phyloP scores from a whole-genome alignment of 2,888 invertebrate species.

The Terebella lapidaria region DNA sequence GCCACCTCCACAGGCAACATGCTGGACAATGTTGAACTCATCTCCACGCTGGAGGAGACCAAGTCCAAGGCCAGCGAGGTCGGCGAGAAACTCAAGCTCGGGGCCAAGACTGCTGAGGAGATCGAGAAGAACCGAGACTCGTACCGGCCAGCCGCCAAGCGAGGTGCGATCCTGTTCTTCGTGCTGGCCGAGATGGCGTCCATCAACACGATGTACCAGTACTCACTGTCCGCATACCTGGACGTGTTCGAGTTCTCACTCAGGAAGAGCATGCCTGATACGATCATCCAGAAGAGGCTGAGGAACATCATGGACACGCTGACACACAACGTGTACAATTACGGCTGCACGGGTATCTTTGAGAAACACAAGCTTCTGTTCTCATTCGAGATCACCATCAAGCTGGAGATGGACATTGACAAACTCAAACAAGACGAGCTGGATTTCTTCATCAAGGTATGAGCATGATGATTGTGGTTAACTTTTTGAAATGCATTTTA shows the following conservation, averaged over 20 bases:
- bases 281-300: constrained; percentile 68
- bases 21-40: constrained; percentile 83
- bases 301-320: constrained; percentile 77
- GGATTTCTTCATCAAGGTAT: constrained; percentile 85
- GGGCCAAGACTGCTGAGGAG: constrained; percentile 70
- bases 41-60: constrained; percentile 80
- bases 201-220: constrained; percentile 88
- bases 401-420: constrained; percentile 69
- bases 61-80: constrained; percentile 79
- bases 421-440: constrained; percentile 67
- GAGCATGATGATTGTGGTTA: too few species aligned
- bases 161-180: constrained; percentile 86
- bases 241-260: constrained; percentile 78
- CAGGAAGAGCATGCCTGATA: constrained; percentile 76
- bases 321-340: constrained; percentile 83
- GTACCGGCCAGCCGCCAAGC: constrained; percentile 77
- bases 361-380: constrained; percentile 84
- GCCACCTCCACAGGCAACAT: constrained; percentile 85
- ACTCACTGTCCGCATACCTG: constrained; percentile 78
- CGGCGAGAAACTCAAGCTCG: constrained; percentile 71
- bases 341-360: constrained; percentile 88
- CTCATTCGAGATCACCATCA: constrained; percentile 85
- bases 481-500: too few species aligned
- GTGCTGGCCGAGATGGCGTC: constrained; percentile 83
- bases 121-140: constrained; percentile 79